Conservation (phyloP, 2,888 invertebrate species). For the Netelia melanura region DNA sequence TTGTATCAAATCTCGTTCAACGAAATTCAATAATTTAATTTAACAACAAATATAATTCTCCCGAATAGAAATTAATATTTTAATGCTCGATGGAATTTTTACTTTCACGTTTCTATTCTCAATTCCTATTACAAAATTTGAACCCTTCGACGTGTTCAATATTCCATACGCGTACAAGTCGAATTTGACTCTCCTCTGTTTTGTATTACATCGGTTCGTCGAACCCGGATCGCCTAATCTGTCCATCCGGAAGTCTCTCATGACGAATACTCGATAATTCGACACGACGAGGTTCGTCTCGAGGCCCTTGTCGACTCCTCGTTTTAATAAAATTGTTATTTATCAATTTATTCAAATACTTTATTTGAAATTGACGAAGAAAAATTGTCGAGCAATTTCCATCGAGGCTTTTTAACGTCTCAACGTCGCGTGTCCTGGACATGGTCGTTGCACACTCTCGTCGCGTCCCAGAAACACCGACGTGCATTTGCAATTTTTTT, state of each 20-base stretch:
- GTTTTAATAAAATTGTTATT: neutral
- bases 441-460: slow-evolving; percentile 30
- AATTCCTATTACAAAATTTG: neutral
- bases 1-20: too few relatives aligned
- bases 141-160: neutral
- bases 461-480: slow-evolving; percentile 51
- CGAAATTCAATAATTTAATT: too few relatives aligned
- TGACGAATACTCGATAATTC: neutral
- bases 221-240: slow-evolving; percentile 20
- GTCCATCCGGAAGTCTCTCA: neutral
- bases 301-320: neutral
- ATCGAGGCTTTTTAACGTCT: neutral
- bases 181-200: neutral
- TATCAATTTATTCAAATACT: neutral
- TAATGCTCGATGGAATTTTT: too few relatives aligned
- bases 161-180: neutral
- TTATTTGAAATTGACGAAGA: neutral
- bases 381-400: neutral
- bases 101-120: neutral
- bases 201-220: slow-evolving; percentile 33
- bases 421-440: slow-evolving; percentile 30
- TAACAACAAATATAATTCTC: too few relatives aligned
- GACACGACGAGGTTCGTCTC: neutral
- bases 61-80: too few relatives aligned
- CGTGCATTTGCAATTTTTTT: slow-evolving; percentile 18